phyloP scores from a whole-genome alignment of 2,888 invertebrate species.

The Homarus gammarus region DNA sequence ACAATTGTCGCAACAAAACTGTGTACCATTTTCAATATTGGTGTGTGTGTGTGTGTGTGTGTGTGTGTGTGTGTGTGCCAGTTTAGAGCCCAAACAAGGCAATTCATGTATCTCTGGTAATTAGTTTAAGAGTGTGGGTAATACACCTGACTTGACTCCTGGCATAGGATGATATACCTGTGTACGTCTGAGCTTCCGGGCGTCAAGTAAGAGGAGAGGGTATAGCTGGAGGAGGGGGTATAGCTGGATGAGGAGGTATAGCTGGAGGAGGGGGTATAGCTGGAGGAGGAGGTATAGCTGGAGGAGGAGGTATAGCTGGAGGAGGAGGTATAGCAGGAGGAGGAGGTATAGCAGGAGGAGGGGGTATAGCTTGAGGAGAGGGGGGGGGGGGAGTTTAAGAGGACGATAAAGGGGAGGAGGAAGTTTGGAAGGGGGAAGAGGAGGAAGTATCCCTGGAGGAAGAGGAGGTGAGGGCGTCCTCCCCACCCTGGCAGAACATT shows the following conservation, averaged over 20 bases:
- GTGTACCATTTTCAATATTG: too few species aligned
- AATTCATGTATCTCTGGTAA: too few species aligned
- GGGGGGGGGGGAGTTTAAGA: neutral
- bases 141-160: too few species aligned
- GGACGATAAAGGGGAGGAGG: neutral
- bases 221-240: neutral
- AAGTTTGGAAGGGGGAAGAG: neutral
- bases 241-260: neutral
- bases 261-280: neutral
- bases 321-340: neutral
- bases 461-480: neutral
- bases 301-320: neutral
- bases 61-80: too few species aligned
- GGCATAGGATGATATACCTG: too few species aligned
- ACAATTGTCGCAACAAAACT: too few species aligned
- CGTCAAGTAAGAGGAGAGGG: too few species aligned
- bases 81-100: too few species aligned
- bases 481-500: constrained; percentile 24
- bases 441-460: neutral
- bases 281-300: neutral
- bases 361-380: neutral
- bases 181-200: too few species aligned
- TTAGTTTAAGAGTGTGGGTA: too few species aligned
- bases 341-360: neutral
- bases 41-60: too few species aligned